Evolutionary conservation across 2,888 invertebrate genomes (phyloP).

Genomic region (Drosophila birchii): DNA sequence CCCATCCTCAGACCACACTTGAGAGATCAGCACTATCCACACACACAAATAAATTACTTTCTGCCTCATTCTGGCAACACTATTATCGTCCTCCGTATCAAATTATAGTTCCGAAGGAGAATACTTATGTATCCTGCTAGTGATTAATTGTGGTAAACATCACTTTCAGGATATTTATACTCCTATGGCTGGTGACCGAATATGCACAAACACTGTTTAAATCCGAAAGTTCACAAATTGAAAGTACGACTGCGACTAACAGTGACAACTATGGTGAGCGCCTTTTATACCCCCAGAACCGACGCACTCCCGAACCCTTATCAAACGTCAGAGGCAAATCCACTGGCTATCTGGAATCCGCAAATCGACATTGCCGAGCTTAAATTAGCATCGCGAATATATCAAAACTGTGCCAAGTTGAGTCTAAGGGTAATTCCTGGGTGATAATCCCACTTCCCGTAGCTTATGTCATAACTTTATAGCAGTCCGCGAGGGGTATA

Average conservation of each 20-base stretch:
- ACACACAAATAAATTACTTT: slow-evolving; percentile 46
- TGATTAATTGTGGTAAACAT: slow-evolving; percentile 38
- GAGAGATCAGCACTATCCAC: slow-evolving; percentile 43
- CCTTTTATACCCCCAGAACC: slow-evolving; percentile 61
- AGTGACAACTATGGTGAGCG: slow-evolving; percentile 5
- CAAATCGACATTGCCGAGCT: slow-evolving; percentile 45
- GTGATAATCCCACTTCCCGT: slow-evolving; percentile 57
- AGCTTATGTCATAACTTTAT: slow-evolving; percentile 29
- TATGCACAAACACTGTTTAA: too few relatives aligned
- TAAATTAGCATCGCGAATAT: slow-evolving; percentile 37
- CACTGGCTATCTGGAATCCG: slow-evolving; percentile 34
- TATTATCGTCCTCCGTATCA: background rate
- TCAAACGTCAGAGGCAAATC: slow-evolving; percentile 19
- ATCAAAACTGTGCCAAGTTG: slow-evolving; percentile 57
- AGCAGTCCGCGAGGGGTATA: background rate
- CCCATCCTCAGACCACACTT: slow-evolving; percentile 55
- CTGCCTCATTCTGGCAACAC: slow-evolving; percentile 43
- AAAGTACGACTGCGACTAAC: slow-evolving; percentile 57
- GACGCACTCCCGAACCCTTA: slow-evolving; percentile 21
- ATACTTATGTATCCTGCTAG: slow-evolving; percentile 42
- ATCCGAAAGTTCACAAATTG: slow-evolving; percentile 17
- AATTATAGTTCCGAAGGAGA: slow-evolving; percentile 16
- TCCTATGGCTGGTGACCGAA: background rate
- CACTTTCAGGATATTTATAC: slow-evolving; percentile 19
- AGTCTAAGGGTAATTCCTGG: slow-evolving; percentile 35